phyloP scores from a whole-genome alignment of 2,888 invertebrate genomes.

The Mesorhabditis spiculigera region DNA sequence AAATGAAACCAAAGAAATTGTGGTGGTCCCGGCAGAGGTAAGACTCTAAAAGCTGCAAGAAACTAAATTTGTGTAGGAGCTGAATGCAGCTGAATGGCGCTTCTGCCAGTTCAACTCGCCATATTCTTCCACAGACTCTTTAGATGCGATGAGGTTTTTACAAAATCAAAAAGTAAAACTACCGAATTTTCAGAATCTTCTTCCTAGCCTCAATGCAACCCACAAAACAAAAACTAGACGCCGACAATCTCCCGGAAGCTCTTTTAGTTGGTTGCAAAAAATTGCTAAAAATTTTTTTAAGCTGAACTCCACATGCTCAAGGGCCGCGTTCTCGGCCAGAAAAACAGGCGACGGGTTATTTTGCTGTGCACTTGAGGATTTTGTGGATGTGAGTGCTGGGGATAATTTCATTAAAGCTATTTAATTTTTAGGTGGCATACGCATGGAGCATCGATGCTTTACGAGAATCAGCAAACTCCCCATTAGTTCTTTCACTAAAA shows the following conservation, averaged over 20 bases:
- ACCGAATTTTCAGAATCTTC: too few species aligned
- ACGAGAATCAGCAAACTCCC: background rate
- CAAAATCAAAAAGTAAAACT: too few species aligned
- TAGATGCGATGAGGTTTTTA: background rate
- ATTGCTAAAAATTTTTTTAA: background rate
- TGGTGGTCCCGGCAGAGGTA: background rate
- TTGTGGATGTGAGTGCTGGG: background rate
- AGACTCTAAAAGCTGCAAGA: background rate
- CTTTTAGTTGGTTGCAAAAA: too few species aligned
- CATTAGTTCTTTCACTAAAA: background rate
- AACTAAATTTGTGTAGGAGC: background rate
- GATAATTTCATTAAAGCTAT: too few species aligned
- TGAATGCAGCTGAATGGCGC: background rate
- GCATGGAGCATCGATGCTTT: background rate
- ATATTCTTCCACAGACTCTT: background rate
- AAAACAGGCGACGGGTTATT: background rate
- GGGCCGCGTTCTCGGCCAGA: background rate
- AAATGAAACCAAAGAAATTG: background rate
- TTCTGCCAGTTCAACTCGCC: background rate
- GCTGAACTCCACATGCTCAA: background rate
- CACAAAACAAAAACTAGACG: too few species aligned
- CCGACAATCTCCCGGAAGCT: too few species aligned
- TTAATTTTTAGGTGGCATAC: background rate
- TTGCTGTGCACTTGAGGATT: background rate
- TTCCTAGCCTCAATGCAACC: too few species aligned